These are phyloP conservation scores for Catonia carolina DNA, from an alignment of 2,888 invertebrate species.

Conservation along the genomic window DNA sequence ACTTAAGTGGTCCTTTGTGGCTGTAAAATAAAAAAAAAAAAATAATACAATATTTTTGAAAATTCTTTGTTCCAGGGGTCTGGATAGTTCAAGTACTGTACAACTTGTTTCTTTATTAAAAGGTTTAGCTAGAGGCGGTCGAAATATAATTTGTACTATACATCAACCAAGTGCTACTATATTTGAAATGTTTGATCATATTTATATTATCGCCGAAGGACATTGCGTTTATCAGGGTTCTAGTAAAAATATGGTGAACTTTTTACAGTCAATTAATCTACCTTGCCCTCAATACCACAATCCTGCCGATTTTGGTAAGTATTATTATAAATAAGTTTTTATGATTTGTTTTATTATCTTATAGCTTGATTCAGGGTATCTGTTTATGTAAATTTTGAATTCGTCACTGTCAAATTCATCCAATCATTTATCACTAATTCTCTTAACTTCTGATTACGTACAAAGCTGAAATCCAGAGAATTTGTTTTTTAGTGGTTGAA, in stretches of 20 bases:
- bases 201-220: slow-evolving; percentile 52
- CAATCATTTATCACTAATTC: neutral
- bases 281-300: slow-evolving; percentile 55
- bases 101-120: slow-evolving; percentile 49
- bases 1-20: too few relatives aligned
- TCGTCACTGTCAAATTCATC: neutral
- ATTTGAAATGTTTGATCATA: slow-evolving; percentile 52
- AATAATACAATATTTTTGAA: too few relatives aligned
- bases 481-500: too few relatives aligned
- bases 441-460: too few relatives aligned
- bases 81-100: slow-evolving; percentile 50
- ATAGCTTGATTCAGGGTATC: too few relatives aligned
- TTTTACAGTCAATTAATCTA: slow-evolving; percentile 46
- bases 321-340: neutral
- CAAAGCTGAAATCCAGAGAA: too few relatives aligned
- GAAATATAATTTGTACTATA: slow-evolving; percentile 53
- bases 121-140: slow-evolving; percentile 46
- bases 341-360: neutral
- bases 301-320: slow-evolving; percentile 54
- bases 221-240: slow-evolving; percentile 51
- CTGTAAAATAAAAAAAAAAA: too few relatives aligned
- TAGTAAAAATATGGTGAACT: slow-evolving; percentile 47
- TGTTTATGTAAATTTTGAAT: too few relatives aligned
- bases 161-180: slow-evolving; percentile 55
- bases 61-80: slow-evolving; percentile 51